phyloP scores from a whole-genome alignment of 2,113 vertebrate genomes.

The Pseudopipra pipra region DNA sequence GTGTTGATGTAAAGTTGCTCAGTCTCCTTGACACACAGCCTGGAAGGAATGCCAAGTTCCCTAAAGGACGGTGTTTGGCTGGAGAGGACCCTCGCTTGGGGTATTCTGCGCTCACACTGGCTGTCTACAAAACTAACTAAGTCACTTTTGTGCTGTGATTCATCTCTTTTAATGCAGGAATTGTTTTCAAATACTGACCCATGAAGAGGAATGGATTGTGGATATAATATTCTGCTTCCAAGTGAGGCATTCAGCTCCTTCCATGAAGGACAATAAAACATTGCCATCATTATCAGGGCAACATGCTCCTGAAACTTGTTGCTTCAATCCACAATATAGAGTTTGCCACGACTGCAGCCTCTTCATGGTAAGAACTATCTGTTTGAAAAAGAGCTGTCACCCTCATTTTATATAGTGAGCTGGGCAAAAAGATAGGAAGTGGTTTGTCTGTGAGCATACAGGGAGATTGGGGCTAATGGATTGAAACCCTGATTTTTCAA shows the following conservation, averaged over 20 bases:
- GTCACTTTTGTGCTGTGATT: not conserved
- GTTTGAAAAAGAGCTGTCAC: not conserved
- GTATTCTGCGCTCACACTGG: conserved; percentile 62
- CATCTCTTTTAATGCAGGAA: not conserved
- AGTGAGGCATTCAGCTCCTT: conserved; percentile 25
- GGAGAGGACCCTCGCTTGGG: conserved; percentile 65
- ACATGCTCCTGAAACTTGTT: not conserved
- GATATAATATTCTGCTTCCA: conserved; percentile 44
- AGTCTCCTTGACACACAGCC: conserved; percentile 73
- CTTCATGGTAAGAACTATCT: not conserved
- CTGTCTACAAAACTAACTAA: conserved; percentile 70
- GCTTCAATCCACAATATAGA: not conserved
- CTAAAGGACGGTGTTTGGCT: conserved; percentile 62
- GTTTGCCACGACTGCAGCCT: not conserved
- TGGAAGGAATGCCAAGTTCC: conserved; percentile 67
- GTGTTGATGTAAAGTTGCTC: conserved; percentile 77
- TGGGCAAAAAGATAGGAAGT: not conserved
- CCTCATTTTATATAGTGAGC: not conserved
- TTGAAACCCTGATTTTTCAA: conserved; percentile 38
- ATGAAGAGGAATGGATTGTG: conserved; percentile 43
- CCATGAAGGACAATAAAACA: conserved; percentile 32
- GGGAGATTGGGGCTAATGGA: not conserved
- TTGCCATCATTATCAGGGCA: not conserved
- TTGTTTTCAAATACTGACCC: conserved; percentile 53
- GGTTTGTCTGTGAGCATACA: not conserved